Base-by-base conservation (phyloP, 2,797 vertebrate species). In the Neomorphus geoffroyi region DNA sequence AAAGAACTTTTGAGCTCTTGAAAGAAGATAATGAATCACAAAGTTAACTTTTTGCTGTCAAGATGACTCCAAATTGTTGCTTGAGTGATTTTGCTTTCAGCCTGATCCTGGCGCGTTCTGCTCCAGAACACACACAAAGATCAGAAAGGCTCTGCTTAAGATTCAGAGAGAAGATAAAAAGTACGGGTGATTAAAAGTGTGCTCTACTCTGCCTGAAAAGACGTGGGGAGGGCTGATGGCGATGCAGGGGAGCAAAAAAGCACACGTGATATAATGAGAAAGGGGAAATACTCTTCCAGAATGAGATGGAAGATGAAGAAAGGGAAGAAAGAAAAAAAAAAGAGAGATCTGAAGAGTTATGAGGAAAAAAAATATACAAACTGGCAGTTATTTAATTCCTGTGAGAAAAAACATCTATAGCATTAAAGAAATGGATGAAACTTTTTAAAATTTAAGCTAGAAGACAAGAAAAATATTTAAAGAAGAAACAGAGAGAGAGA, bases 41-140 rank as follows among this genome's bases (percentile, higher is more conserved):
- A 79, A 91, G 77, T 65, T 77, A 84, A 95, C 85, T 77, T 94
- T 45, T 48, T 67, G 56, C 87, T 96, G 94, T 92, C 82, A 81
- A 86, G 87, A 88, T 2, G 1, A 81, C 32, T 92, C 89, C 84
- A 46, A 80, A 7, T 60, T 6, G 27, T 22, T 88, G 66, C 39
- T 93, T 79, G 70, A 14, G 9, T 77, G 80, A 93, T 86, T 88
- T 81, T 70, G 62, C 80, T 94, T 90, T 94, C 83, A 93, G 88
- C 45, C 57, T 0, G 0, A 56, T 88, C 66, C 80, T 50, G 74
- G 65, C 7, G 3, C 9, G 43, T 84, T 94, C 82, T 70, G 80
- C 87, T 92, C 57, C 80, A 77, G 95, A 96, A 96, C 95, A 92
- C 95, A 96, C 94, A 92, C 28, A 69, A 51, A 96, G 92, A 96